phyloP scores from a whole-genome alignment of 2,113 vertebrate genomes.

The Xenotilapia leptura region DNA sequence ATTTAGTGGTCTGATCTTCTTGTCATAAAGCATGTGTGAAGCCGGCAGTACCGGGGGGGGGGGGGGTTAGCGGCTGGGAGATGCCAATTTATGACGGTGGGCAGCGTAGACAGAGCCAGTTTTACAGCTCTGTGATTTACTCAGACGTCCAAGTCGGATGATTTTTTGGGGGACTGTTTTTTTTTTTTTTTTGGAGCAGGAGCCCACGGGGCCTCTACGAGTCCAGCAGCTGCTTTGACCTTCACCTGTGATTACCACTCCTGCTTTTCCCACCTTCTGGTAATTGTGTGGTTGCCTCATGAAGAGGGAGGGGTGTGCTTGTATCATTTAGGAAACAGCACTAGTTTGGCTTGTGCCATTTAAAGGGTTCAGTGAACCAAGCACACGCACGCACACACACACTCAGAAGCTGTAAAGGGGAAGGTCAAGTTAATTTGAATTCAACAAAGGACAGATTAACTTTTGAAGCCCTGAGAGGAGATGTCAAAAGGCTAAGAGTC shows the following conservation, averaged over 20 bases:
- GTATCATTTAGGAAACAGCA: conserved; percentile 39
- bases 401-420: neutral
- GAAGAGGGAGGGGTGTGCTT: neutral
- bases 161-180: neutral
- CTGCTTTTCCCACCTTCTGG: neutral
- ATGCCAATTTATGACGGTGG: conserved; percentile 58
- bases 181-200: neutral
- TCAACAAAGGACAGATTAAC: conserved; percentile 48
- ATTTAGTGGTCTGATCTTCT: conserved; percentile 57
- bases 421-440: conserved; percentile 53
- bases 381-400: neutral
- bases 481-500: conserved; percentile 44
- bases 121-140: conserved; percentile 59
- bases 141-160: neutral
- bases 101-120: conserved; percentile 30
- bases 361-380: conserved; percentile 7
- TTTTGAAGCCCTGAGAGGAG: conserved; percentile 25
- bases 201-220: neutral
- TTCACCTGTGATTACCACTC: conserved; percentile 13
- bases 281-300: conserved; percentile 27
- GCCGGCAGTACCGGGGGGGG: neutral
- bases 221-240: neutral
- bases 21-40: conserved; percentile 66
- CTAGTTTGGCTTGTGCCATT: neutral
- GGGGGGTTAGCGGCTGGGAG: neutral